These are phyloP conservation scores for Hyperoplus immaculatus DNA, from an alignment of 2,797 vertebrate species.

Conservation along the genomic window DNA sequence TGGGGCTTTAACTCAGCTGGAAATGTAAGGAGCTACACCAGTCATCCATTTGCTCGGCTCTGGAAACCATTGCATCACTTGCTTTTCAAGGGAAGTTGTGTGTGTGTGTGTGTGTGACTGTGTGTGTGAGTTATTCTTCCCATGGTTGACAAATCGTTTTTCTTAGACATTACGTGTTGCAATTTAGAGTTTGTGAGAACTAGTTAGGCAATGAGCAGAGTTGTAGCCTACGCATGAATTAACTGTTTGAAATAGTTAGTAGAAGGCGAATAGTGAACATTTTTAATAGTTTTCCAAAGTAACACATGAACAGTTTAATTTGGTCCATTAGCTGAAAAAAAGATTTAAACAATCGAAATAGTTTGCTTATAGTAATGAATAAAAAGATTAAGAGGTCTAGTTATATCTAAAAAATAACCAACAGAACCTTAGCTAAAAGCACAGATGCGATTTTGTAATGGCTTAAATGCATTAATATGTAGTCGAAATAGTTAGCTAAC, in stretches of 20 bases:
- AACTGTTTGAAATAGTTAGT: background rate
- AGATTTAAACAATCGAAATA: no score
- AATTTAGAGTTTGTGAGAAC: background rate
- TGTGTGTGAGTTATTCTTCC: background rate
- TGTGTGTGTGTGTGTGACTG: background rate
- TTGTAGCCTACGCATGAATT: no score
- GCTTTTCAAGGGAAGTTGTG: slow-evolving; percentile 13
- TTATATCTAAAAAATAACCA: no score
- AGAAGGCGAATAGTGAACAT: background rate
- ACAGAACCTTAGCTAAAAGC: no score
- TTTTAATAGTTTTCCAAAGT: background rate
- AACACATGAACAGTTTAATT: no score
- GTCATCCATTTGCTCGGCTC: slow-evolving; percentile 34
- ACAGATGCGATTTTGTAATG: no score
- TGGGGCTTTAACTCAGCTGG: slow-evolving; percentile 21
- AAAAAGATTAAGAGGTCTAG: no score
- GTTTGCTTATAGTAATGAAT: no score
- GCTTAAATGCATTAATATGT: no score
- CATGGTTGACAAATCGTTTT: slow-evolving; percentile 4
- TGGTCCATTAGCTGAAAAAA: no score
- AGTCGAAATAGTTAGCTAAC: background rate
- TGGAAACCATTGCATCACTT: slow-evolving; percentile 61
- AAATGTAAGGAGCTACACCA: slow-evolving; percentile 34
- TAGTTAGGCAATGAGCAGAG: background rate
- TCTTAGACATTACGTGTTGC: background rate